These are phyloP conservation scores for Sebastes elongatus DNA, from an alignment of 2,797 vertebrate genomes.

Conservation along the genomic window DNA sequence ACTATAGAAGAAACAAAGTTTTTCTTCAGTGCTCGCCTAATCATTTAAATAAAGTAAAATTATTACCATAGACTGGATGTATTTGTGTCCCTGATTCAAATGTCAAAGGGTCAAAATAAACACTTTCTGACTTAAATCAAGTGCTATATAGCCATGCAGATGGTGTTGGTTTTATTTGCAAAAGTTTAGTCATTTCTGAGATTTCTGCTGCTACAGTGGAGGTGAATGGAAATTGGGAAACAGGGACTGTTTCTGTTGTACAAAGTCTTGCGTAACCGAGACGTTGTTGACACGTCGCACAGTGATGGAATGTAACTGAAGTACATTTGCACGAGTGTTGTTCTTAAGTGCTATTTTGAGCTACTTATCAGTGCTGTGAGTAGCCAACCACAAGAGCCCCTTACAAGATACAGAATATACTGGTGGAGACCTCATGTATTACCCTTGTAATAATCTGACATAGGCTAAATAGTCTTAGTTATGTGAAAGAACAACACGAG, in stretches of 20 bases:
- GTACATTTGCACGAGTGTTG: background rate
- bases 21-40: slow-evolving; percentile 80
- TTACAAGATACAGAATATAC: rapidly evolving
- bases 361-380: background rate
- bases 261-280: background rate
- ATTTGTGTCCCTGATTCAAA: slow-evolving; percentile 8
- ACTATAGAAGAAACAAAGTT: slow-evolving; percentile 68
- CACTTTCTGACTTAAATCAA: background rate
- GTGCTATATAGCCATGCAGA: background rate
- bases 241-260: background rate
- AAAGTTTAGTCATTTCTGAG: background rate
- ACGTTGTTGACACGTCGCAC: background rate
- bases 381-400: background rate
- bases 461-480: background rate
- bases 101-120: background rate
- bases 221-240: background rate
- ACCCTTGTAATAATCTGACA: background rate
- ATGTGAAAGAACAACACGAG: background rate
- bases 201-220: background rate
- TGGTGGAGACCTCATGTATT: background rate
- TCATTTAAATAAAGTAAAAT: slow-evolving; percentile 84
- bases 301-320: background rate
- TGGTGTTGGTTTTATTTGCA: background rate
- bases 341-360: background rate
- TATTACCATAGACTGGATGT: slow-evolving; percentile 60